Percentiles rank a stretch among this genome's conserved stretches.
Conservation (phyloP, 1,140 invertebrate species). For the Lepidostoma basale region DNA sequence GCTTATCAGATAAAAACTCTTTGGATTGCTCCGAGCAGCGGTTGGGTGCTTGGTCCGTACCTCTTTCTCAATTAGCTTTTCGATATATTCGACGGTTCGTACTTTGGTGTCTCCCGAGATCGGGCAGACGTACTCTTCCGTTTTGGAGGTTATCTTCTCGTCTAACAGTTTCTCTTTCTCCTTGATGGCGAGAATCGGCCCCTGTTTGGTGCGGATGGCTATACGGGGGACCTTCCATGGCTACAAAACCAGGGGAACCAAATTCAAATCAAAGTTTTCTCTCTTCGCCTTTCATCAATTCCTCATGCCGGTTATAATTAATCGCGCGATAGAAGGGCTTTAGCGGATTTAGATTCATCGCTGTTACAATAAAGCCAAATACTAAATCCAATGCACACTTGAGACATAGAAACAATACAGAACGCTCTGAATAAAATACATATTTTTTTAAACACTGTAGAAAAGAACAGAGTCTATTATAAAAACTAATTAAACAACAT, state of each 20-base stretch:
- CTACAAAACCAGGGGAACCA: constrained; percentile 36
- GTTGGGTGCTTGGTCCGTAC: constrained; percentile 62
- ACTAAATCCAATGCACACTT: too few species aligned
- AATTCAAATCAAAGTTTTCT: background rate
- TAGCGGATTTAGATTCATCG: too few species aligned
- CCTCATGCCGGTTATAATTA: too few species aligned
- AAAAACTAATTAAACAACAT: too few species aligned
- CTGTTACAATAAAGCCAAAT: too few species aligned
- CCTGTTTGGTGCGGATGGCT: constrained; percentile 80
- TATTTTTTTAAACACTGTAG: too few species aligned
- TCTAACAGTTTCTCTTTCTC: constrained; percentile 88
- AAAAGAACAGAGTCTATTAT: too few species aligned
- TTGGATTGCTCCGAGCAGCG: too few species aligned
- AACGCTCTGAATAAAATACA: too few species aligned
- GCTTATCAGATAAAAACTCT: too few species aligned
- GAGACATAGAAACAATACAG: too few species aligned
- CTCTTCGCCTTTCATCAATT: background rate
- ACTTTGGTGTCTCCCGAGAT: constrained; percentile 82
- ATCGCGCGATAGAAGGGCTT: too few species aligned
- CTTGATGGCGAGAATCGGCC: constrained; percentile 79
- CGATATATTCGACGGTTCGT: constrained; percentile 89
- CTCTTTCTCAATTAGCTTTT: constrained; percentile 95
- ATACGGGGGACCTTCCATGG: constrained; percentile 72
- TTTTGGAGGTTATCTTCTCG: constrained; percentile 84
- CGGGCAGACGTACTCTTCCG: constrained; percentile 87